Evolutionary conservation across 1,140 invertebrate genomes (phyloP), one percentile per base, ranked within the genome.

Genomic region (Palaemon carinicauda): DNA sequence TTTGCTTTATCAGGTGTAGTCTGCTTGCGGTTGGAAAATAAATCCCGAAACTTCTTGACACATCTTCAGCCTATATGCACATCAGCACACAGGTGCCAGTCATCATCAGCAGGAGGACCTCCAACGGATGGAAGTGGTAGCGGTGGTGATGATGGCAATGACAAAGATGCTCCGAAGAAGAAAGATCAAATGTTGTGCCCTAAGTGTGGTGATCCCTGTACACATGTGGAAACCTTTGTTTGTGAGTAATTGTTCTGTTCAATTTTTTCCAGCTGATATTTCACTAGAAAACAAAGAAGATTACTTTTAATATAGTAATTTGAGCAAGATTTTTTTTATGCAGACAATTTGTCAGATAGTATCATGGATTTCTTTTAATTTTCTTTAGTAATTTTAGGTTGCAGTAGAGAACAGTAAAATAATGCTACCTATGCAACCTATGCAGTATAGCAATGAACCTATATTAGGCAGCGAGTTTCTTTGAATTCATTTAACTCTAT

Each of bases 191-290:
- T 89, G 83, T 83, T 82, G 29, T 98, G 98, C 91, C 97, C 97
- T 10, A 98, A 98, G 92, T 99, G 97, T 92, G 97, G 97, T 0
- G 97, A 98, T 92, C 96, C 97, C 79, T 98, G 97, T 92, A 97
- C 96, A 17, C 97, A 98, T 92, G 97, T 98, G 79, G 97, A 98
- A 92, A 98, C 97, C 10, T 98, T 98, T 93, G 97, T 98, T 89
- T 98, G 97, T 95, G 92, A 94, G 94, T 93, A 87, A 56, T 51
- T 33, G 19, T 73, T 71, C 86, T 41, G 41, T 41, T 41, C 41
- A 41, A 12, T 41, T 41, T 41, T 3, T 12, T 9, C 41, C 12
- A 41, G 12, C 41, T 41, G n/a, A n/a, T n/a, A n/a, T n/a, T n/a
- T n/a, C n/a, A n/a, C n/a, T n/a, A n/a, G n/a, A n/a, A n/a, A n/a